These are phyloP conservation scores for Origma solitaria DNA, from an alignment of 2,113 vertebrate species.

Conservation along the genomic window DNA sequence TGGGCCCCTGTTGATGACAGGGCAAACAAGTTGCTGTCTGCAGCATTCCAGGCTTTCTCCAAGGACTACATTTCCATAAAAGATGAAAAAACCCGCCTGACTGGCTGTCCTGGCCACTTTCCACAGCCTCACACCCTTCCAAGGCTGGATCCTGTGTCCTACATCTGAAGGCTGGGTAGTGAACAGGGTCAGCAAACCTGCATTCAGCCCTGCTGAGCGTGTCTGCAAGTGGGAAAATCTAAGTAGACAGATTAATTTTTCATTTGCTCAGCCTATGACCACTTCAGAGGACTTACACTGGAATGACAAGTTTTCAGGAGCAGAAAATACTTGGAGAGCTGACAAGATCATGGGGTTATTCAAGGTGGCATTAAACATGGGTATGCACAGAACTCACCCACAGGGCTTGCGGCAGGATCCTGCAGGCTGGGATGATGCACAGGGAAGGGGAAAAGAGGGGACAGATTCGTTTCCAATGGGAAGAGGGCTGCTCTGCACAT, in stretches of 20 bases:
- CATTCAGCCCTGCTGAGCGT: not conserved
- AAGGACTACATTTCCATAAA: conserved; percentile 4
- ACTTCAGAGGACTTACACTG: not conserved
- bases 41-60: not conserved
- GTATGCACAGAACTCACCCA: not conserved
- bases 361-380: not conserved
- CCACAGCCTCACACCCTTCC: not conserved
- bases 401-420: not conserved
- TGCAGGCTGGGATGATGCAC: not conserved
- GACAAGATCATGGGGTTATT: not conserved
- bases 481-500: not conserved
- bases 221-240: not conserved
- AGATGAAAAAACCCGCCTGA: conserved; percentile 24
- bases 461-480: not conserved
- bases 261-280: not conserved
- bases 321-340: not conserved
- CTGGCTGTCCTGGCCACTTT: not conserved
- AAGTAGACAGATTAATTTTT: not conserved
- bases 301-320: not conserved
- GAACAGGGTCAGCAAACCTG: not conserved
- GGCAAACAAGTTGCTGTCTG: not conserved
- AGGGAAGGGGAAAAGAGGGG: not conserved
- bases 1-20: not conserved
- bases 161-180: not conserved
- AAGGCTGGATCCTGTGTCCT: not conserved